Evolutionary conservation across 2,113 vertebrate species (phyloP), one percentile per base, ranked within the genome.

Genomic region (Ranitomeya imitator): DNA sequence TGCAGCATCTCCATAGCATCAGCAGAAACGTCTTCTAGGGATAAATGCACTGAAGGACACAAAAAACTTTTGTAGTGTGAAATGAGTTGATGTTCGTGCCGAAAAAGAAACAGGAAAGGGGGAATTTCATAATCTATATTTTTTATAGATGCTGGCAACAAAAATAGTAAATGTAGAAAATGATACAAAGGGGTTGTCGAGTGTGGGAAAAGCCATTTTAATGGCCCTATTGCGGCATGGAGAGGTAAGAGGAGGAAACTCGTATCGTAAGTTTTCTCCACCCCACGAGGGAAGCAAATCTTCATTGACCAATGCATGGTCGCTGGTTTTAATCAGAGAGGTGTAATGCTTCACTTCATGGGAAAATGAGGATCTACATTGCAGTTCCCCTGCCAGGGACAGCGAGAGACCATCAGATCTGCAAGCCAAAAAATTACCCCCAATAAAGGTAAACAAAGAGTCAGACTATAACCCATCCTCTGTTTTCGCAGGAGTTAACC

Each of bases 21-120:
- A 86, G 76, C 76, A 78, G 59, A 87, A 82, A 82, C 26, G 63
- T 60, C 78, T 88, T 88, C 57, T 73, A 83, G 69, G 87, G 69
- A 61, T 63, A 55, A 65, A 88, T 84, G 69, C 87, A 78, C 57
- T 19, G 86, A 77, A 83, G 69, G 69, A 65, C 71, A 84, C 61
- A 83, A 83, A 37, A 81, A 69, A 83, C 37, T 67, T 77, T 61
- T 84, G 15, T 67, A 55, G 57, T 78, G 55, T 65, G 59, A 83
- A 65, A 88, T 60, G 71, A 54, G 67, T 54, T 21, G 1, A 15
- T 18, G 61, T 69, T 83, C 21, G 13, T 82, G 80, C 80, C 12
- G 54, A 82, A 63, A 65, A 23, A 5, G 18, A 15, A 71, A 71
- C 8, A 71, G 12, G 18, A 15, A 71, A 71, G 4, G 26, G 12